Evolutionary conservation across 2,888 invertebrate genomes (phyloP), one percentile per base, ranked within the genome.

Genomic region (Phortica okadai): DNA sequence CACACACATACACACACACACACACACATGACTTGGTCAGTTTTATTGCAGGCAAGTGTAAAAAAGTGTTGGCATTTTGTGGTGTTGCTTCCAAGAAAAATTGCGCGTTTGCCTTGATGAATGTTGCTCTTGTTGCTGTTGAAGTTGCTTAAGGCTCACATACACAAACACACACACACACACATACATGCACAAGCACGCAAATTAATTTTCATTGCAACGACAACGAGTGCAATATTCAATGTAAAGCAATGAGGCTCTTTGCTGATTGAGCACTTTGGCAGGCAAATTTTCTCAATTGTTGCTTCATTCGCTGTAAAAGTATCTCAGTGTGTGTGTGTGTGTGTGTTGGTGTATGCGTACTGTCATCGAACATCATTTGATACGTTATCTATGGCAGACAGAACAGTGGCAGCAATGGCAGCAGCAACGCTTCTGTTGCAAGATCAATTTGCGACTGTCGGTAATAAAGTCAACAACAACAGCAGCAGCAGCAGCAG

Each of bases 81-180:
- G n/a, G 66, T n/a, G 42, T 66, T n/a, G 42, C 41, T 66, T 66
- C 66, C 42, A 66, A 66, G 66, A 66, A 66, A 42, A 66, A 66
- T 59, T 66, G 66, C 66, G 59, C 66, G 44, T 72, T 77, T 50
- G 42, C 54, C 50, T 75, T 69, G 69, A 50, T 59, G 70, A 59
- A 67, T 25, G 76, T 73, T 76, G 50, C 58, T 21, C 21, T 21
- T 58, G 73, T 72, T 74, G 67, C 74, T 72, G 56, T 50, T 74
- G 62, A n/a, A n/a, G 59, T 16, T 14, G n/a, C 14, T 7, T 21
- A 59, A 7, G 10, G 59, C 59, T 21, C 21, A 21, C 21, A 21
- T 21, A n/a, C 50, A 50, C 8, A 45, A 45, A 50, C 10, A 11
- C 2, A 3, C n/a, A 16, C 14, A 66, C 66, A n/a, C 42, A 66